Evolutionary conservation across 2,888 invertebrate genomes (phyloP).

Genomic region (Sesia apiformis): DNA sequence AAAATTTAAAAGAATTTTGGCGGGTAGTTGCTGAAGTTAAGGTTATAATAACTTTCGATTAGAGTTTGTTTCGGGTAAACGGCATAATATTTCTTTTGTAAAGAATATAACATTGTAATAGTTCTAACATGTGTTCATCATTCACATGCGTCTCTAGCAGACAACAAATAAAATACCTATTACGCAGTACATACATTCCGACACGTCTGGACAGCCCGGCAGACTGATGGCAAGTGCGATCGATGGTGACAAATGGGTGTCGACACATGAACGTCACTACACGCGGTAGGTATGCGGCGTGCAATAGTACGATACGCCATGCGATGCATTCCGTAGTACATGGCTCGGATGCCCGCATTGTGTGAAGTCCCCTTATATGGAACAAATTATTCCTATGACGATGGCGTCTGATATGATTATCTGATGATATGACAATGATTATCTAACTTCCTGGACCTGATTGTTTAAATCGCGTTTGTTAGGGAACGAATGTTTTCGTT

Average conservation of each 20-base stretch:
- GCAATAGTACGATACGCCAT: slow-evolving; percentile 25
- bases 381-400: slow-evolving; percentile 38
- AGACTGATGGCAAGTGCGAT: slow-evolving; percentile 22
- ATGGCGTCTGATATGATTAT: slow-evolving; percentile 40
- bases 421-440: slow-evolving; percentile 32
- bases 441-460: slow-evolving; percentile 43
- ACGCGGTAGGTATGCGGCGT: slow-evolving; percentile 41
- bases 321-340: slow-evolving; percentile 50
- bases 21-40: no score
- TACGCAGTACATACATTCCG: slow-evolving; percentile 17
- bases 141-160: no score
- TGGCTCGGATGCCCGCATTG: slow-evolving; percentile 52
- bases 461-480: no score
- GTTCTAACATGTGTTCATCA: no score
- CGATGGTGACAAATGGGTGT: slow-evolving; percentile 64
- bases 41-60: no score
- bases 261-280: slow-evolving; percentile 33
- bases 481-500: no score
- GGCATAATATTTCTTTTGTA: no score
- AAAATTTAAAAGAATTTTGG: no score
- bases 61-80: no score
- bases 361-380: slow-evolving; percentile 50
- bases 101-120: no score
- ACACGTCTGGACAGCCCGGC: slow-evolving; percentile 23
- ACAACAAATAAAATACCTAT: slow-evolving; percentile 22